Base-by-base conservation (phyloP, 2,888 invertebrate genomes). In the Heteropelma amictum region DNA sequence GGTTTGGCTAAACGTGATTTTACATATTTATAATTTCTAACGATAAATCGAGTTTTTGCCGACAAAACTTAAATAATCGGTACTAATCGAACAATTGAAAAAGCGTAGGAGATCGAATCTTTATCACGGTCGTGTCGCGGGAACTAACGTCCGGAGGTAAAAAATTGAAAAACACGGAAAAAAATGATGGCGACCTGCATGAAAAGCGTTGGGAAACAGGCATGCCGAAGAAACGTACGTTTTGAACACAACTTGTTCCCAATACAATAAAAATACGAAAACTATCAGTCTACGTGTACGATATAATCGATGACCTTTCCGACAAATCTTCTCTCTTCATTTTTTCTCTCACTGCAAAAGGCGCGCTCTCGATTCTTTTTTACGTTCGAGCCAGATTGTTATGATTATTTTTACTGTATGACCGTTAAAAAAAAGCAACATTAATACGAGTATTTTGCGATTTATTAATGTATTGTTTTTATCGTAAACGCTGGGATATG, bases 121-220 rank as follows among this genome's bases (percentile, higher is more conserved):
- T 28, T 23, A 12, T 8, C 38, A 40, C 68, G 56, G 60, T 54
- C 40, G 45, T 26, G 33, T 49, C 47, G 45, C 56, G 38, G 38
- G 14, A 56, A 21, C 23, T 12, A 63, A 35, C 58, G 51, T 56
- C 49, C 42, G 60, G 47, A 63, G 19, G 23, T 8, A 21, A 63
- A 45, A 70, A 38, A 17, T n/a, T n/a, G n/a, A n/a, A n/a, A n/a
- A n/a, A n/a, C n/a, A 61, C 30, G 7, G 30, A 58, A 33, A 70
- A 86, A 86, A 83, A 91, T 90, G 91, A 86, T 90, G 78, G 90
- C 90, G 30, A 88, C 83, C 77, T 90, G 88, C 83, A 83, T 89
- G 73, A 87, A 89, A 82, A 86, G 84, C 76, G 79, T 90, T 58
- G 86, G 89, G 80, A 88, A 85, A 79, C 89, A 88, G 81, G 85